Evolutionary conservation across 2,113 vertebrate genomes (phyloP).

Genomic region (Crotalus tigris): DNA sequence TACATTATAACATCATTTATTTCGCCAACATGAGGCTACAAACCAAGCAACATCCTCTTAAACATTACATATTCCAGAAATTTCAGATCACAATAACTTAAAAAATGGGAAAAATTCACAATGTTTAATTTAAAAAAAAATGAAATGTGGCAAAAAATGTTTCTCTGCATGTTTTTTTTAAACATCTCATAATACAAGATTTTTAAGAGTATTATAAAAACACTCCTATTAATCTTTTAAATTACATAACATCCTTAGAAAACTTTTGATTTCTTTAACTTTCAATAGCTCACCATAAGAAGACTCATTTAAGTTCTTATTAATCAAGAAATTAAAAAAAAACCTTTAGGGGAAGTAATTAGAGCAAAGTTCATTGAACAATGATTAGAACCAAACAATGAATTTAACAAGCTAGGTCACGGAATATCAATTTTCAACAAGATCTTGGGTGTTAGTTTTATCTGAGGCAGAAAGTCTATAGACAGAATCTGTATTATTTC

Average conservation of each 20-base stretch:
- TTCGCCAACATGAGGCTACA: neutral
- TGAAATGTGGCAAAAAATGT: neutral
- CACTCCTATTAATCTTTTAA: neutral
- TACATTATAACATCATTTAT: neutral
- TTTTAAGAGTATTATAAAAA: neutral
- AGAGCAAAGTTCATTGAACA: neutral
- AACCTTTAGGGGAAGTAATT: neutral
- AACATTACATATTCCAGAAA: neutral
- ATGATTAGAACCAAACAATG: neutral
- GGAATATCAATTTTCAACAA: neutral
- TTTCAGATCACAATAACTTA: neutral
- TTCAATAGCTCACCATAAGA: conserved; percentile 14
- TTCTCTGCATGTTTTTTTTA: neutral
- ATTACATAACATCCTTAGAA: neutral
- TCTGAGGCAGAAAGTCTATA: neutral
- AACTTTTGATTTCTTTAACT: neutral
- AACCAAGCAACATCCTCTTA: neutral
- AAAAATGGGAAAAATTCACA: neutral
- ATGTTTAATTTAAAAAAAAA: neutral
- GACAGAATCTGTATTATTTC: neutral
- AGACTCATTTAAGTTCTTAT: conserved; percentile 34
- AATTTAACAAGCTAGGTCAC: neutral
- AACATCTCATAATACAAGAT: neutral
- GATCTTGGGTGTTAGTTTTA: neutral
- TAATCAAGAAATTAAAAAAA: neutral